Evolutionary conservation across 1,140 invertebrate species (phyloP).

Genomic region (Rhagoletis zephyria): DNA sequence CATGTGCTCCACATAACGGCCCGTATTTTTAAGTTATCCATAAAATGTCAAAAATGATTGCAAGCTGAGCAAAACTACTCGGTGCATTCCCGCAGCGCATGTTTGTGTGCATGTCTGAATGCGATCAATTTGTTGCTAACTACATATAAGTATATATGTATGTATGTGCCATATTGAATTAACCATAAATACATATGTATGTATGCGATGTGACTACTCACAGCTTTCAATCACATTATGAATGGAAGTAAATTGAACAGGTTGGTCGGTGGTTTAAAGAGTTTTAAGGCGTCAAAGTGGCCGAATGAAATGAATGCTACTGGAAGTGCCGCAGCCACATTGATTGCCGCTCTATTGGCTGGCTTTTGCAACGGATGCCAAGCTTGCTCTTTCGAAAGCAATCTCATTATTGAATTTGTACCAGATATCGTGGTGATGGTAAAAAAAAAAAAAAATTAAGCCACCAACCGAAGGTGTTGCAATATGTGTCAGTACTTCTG

Average conservation of each 20-base stretch:
- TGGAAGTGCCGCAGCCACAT: background rate
- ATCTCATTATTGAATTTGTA: background rate
- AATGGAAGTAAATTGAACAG: background rate
- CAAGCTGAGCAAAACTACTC: no score
- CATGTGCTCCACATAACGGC: no score
- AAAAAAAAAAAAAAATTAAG: background rate
- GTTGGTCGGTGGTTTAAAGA: background rate
- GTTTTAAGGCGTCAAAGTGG: background rate
- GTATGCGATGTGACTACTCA: background rate
- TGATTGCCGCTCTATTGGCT: background rate
- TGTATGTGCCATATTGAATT: background rate
- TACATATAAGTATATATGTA: no score
- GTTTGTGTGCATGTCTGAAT: no score
- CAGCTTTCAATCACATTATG: background rate
- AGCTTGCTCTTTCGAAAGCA: background rate
- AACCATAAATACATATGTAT: background rate
- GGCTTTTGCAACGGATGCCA: background rate
- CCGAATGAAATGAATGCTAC: background rate
- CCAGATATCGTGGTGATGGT: background rate
- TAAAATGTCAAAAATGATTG: no score
- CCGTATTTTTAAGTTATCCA: no score
- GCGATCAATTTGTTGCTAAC: no score
- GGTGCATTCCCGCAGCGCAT: no score
- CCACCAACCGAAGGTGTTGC: background rate
- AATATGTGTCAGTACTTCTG: no score